phyloP scores from a whole-genome alignment of 2,797 vertebrate genomes.

The Decapterus maruadsi region DNA sequence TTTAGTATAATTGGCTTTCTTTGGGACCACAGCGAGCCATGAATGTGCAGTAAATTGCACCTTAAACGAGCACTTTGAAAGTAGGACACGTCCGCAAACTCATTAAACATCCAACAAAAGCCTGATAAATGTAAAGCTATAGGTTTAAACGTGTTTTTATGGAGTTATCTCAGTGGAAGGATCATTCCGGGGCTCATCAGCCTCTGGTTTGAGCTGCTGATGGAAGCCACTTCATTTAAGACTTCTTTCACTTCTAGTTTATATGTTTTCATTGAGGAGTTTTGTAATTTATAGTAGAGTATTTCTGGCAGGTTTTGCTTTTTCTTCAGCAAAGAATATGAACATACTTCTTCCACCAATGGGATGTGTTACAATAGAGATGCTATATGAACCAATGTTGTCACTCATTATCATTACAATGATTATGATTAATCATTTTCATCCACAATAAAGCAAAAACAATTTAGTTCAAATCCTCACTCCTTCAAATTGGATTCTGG shows the following conservation, averaged over 20 bases:
- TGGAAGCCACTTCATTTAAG: background rate
- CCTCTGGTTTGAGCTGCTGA: background rate
- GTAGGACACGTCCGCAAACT: background rate
- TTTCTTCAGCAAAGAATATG: background rate
- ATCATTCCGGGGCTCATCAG: background rate
- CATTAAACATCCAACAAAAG: background rate
- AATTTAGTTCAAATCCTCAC: background rate
- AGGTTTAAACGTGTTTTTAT: background rate
- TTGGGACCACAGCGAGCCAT: background rate
- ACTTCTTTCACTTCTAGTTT: no score
- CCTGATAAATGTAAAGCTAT: background rate
- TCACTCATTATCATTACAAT: background rate
- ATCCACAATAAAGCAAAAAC: background rate
- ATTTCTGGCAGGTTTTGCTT: background rate
- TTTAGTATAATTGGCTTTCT: background rate
- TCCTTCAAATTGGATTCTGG: background rate
- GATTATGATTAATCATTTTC: background rate
- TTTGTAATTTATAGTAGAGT: background rate
- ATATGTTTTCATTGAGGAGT: no score
- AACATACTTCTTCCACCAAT: background rate
- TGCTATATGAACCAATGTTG: background rate
- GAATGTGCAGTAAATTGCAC: background rate
- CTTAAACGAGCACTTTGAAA: background rate
- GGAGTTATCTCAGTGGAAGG: background rate
- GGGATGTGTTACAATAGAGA: background rate